These are phyloP conservation scores for Panthera uncia DNA, from an alignment of 2,113 vertebrate species.

Conservation along the genomic window DNA sequence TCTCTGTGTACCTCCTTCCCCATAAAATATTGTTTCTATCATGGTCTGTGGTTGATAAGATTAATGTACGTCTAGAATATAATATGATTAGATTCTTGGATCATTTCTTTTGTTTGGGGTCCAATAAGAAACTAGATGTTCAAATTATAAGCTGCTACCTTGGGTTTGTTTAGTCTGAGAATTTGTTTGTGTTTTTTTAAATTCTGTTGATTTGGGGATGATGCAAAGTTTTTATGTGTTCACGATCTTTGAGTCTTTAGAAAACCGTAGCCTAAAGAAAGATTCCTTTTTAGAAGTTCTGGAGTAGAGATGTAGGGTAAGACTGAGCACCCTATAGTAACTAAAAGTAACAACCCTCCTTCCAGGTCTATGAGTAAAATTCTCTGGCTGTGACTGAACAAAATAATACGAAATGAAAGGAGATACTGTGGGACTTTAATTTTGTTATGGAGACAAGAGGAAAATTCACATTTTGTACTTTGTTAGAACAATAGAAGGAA, in stretches of 20 bases:
- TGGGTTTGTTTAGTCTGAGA: neutral
- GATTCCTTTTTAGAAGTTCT: neutral
- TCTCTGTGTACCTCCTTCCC: neutral
- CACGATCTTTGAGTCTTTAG: neutral
- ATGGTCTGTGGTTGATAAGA: neutral
- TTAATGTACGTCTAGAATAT: neutral
- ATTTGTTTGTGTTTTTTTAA: neutral
- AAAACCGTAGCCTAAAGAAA: neutral
- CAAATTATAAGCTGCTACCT: neutral
- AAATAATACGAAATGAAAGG: neutral
- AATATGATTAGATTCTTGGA: neutral
- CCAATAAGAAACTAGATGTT: neutral
- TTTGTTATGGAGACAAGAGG: neutral
- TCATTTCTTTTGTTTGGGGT: neutral
- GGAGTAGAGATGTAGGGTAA: neutral
- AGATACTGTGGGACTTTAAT: neutral
- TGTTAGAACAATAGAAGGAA: neutral
- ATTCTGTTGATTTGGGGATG: neutral
- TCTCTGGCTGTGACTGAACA: neutral
- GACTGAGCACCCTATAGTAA: neutral
- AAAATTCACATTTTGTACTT: neutral
- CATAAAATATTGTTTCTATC: neutral
- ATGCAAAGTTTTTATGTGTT: neutral
- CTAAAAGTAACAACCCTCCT: neutral
- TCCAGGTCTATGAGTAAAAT: neutral